Conservation (phyloP, 2,888 invertebrate species). For the Hirudinaria manillensis region DNA sequence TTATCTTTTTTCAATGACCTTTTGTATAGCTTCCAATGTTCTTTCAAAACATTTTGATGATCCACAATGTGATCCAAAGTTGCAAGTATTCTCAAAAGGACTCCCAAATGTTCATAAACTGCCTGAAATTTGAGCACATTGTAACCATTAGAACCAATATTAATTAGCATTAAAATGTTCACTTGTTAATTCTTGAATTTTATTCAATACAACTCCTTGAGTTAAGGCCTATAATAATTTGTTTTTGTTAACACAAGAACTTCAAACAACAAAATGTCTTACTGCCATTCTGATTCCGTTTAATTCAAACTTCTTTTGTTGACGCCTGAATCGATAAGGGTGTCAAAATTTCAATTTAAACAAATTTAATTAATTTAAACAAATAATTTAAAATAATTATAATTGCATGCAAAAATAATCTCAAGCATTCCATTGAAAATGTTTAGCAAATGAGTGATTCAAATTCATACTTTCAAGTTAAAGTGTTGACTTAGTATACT, state of each 20-base stretch:
- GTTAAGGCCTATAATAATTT: too few relatives aligned
- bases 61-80: constrained; percentile 66
- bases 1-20: constrained; percentile 51
- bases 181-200: not conserved
- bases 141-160: not conserved
- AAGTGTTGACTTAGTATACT: too few relatives aligned
- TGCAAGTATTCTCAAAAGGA: constrained; percentile 57
- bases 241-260: not conserved
- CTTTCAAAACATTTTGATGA: constrained; percentile 59
- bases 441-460: too few relatives aligned
- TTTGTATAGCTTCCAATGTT: constrained; percentile 74
- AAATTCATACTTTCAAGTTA: too few relatives aligned
- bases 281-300: not conserved
- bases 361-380: too few relatives aligned
- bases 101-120: constrained; percentile 56
- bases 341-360: too few relatives aligned
- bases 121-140: constrained; percentile 42
- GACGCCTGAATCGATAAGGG: too few relatives aligned
- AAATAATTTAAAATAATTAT: too few relatives aligned
- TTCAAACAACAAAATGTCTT: constrained; percentile 1
- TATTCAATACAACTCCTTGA: too few relatives aligned
- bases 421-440: too few relatives aligned
- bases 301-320: too few relatives aligned
- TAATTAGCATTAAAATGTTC: not conserved
- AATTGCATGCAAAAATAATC: too few relatives aligned